Base-by-base conservation (phyloP, 1,140 invertebrate species). In the Trichogramma pretiosum region DNA sequence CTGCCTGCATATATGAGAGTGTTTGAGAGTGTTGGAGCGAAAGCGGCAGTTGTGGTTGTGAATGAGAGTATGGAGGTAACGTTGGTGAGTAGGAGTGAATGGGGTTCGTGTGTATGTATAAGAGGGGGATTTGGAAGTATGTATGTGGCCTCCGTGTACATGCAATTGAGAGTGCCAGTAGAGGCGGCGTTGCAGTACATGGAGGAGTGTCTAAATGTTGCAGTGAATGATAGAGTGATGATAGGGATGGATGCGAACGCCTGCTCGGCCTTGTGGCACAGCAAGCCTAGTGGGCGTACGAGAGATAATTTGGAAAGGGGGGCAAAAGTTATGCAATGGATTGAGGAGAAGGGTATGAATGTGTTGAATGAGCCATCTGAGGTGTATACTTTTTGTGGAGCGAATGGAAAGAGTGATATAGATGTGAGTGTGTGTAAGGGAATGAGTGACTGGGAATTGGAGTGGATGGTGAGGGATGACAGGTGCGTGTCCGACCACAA, bases 181-280 rank as follows among this genome's bases (percentile, higher is more conserved):
- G 34, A 35, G 14, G 28, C 19, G 13, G 19, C 54, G 4, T 10
- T 56, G 13, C 39, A 48, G 9, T 47, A 51, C 2, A 34, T 50
- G 50, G 56, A 55, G 26, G 51, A 48, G 8, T 53, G 56, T 35
- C 50, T 45, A 5, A n/a, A n/a, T n/a, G n/a, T n/a, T n/a, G n/a
- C n/a, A n/a, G n/a, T n/a, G n/a, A n/a, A n/a, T n/a, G n/a, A n/a
- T n/a, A n/a, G n/a, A n/a, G n/a, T n/a, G n/a, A n/a, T n/a, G n/a
- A n/a, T n/a, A n/a, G n/a, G n/a, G n/a, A n/a, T n/a, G n/a, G n/a
- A n/a, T n/a, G n/a, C n/a, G n/a, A n/a, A n/a, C n/a, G n/a, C n/a
- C n/a, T 36, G 28, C 3, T 57, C 56, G 8, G 44, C 33, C 11
- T 14, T 54, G 23, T 57, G 56, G 56, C 41, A 18, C 3, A 45